Conservation (phyloP, 2,113 vertebrate genomes). For the Anolis sagrei region DNA sequence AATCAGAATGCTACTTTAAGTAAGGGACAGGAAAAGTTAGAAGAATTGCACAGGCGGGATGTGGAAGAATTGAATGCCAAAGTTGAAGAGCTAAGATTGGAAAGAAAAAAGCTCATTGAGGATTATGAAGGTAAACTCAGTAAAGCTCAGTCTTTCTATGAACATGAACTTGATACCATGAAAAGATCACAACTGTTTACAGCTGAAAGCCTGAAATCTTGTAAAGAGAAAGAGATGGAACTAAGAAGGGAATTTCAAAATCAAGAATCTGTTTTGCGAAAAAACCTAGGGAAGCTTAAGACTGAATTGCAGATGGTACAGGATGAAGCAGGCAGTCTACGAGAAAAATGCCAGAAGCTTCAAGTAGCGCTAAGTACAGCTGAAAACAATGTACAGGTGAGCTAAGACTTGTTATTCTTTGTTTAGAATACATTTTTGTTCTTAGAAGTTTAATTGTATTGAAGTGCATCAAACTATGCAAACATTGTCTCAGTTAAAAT, state of each 20-base stretch:
- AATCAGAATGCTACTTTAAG: constrained; percentile 87
- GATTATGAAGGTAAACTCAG: constrained; percentile 95
- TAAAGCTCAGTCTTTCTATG: constrained; percentile 97
- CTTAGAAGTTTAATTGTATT: constrained; percentile 3
- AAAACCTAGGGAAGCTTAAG: constrained; percentile 87
- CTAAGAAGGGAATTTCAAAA: constrained; percentile 93
- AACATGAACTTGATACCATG: constrained; percentile 95
- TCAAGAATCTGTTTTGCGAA: constrained; percentile 92
- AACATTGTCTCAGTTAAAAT: too few species aligned
- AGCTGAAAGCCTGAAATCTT: constrained; percentile 91
- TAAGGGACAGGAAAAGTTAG: constrained; percentile 91
- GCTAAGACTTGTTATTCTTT: not conserved
- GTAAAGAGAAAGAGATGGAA: constrained; percentile 95
- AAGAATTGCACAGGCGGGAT: constrained; percentile 88
- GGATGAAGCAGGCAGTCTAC: constrained; percentile 90
- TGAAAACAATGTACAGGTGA: constrained; percentile 89
- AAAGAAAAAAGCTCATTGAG: constrained; percentile 92
- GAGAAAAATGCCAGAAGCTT: constrained; percentile 91
- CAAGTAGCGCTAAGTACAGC: constrained; percentile 84
- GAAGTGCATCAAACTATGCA: too few species aligned
- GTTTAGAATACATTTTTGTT: not conserved
- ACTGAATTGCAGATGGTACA: constrained; percentile 88
- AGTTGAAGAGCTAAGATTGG: constrained; percentile 89
- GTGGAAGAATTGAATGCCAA: constrained; percentile 87
- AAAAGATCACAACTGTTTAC: constrained; percentile 96